Base-by-base conservation (phyloP, 2,888 invertebrate genomes). In the Mantis religiosa region DNA sequence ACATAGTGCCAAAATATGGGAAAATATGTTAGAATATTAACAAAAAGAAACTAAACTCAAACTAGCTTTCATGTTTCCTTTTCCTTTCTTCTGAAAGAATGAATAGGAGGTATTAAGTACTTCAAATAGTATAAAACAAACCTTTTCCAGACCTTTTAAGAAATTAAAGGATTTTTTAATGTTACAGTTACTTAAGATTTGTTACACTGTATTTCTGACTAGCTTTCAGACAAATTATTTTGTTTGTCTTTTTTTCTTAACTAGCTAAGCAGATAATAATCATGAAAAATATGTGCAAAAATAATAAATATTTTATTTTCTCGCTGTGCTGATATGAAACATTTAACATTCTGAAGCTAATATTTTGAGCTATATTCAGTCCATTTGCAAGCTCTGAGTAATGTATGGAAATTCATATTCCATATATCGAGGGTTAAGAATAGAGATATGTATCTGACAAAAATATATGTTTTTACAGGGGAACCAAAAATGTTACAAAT, bases 1-100 rank as follows among this genome's bases (percentile, higher is more conserved):
- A 87, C 87, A 87, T 41, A 82, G 87, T 87, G 87, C 87, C 87
- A 87, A 87, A 28, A 87, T 87, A 87, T 87, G 28, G 27, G 34
- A 84, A 84, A 84, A 20, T 71, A 71, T 25, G 8, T 15, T 71
- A 71, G 54, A 54, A 14, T 4, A 71, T 71, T 71, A 20, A 71
- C 54, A 71, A 71, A 20, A 71, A 20, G 54, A 15, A 71, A 71
- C 4, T 71, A 71, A 71, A 71, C 54, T 1, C 2, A 25, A 20
- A 71, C 25, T 71, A 71, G 15, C 1, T 71, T 71, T 71, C 15
- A 71, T 71, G 20, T 71, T 3, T 20, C 54, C 20, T 71, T 71
- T 71, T 71, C 20, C 8, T 71, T 71, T 71, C 54, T 71, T 20
- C 54, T 2, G 54, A 54, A 41, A 71, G 54, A 71, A 71, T 25